These are phyloP conservation scores for Coryphaenoides rupestris DNA, from an alignment of 2,113 vertebrate species.

Conservation along the genomic window DNA sequence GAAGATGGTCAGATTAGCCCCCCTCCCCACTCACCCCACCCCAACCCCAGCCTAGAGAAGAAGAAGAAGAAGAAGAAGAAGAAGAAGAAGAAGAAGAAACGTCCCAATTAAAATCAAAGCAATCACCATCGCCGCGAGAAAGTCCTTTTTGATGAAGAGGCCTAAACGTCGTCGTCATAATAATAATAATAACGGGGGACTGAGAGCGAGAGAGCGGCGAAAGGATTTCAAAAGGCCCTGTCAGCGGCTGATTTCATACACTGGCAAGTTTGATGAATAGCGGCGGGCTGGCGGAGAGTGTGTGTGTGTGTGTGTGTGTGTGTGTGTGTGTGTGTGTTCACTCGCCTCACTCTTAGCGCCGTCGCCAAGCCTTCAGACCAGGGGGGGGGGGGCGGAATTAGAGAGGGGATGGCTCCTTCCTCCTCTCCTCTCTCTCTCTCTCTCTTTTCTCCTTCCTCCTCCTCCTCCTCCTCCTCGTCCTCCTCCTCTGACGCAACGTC, in stretches of 20 bases:
- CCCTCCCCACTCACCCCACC: slow-evolving; percentile 25
- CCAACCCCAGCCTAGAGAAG: too few species aligned
- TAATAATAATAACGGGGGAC: slow-evolving; percentile 46
- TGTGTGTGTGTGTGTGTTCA: too few species aligned
- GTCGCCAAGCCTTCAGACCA: slow-evolving; percentile 31
- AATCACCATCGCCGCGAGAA: slow-evolving; percentile 53
- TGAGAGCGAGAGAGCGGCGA: slow-evolving; percentile 39
- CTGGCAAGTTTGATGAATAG: slow-evolving; percentile 68
- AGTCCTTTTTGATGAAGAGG: slow-evolving; percentile 56
- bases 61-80: too few species aligned
- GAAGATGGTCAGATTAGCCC: slow-evolving; percentile 56
- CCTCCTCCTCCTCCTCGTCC: too few species aligned
- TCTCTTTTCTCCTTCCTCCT: slow-evolving; percentile 24
- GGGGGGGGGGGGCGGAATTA: slow-evolving; percentile 69
- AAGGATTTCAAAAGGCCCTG: slow-evolving; percentile 60
- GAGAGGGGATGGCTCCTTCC: slow-evolving; percentile 61
- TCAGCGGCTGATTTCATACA: slow-evolving; percentile 67
- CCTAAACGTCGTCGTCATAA: slow-evolving; percentile 61
- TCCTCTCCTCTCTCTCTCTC: slow-evolving; percentile 56
- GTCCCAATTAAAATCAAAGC: slow-evolving; percentile 72
- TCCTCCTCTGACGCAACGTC: too few species aligned
- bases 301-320: too few species aligned
- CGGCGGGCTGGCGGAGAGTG: slow-evolving; percentile 9
- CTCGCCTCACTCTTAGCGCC: slow-evolving; percentile 46
- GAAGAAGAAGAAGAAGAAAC: slow-evolving; percentile 35